phyloP scores from a whole-genome alignment of 2,888 invertebrate species.

The Rhodophaea formosa region DNA sequence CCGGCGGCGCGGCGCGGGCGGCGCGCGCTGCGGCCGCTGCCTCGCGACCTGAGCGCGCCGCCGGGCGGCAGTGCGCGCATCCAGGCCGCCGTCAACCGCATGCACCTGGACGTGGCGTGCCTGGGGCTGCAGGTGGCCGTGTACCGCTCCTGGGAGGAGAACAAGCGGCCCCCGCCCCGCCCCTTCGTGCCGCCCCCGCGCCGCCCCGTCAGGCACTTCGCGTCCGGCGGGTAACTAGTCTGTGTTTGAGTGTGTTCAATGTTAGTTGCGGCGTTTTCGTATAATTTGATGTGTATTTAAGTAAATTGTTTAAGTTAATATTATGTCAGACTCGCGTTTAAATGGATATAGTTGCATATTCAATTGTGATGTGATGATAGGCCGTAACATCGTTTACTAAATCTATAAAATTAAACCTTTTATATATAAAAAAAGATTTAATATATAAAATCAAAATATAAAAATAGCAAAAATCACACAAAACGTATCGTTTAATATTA shows the following conservation, averaged over 20 bases:
- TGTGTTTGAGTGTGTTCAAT: background rate
- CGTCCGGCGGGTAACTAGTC: background rate
- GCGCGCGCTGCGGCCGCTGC: conserved; percentile 1
- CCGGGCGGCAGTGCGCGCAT: background rate
- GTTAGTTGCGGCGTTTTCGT: background rate
- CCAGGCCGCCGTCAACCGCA: background rate
- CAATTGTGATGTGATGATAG: too few relatives aligned
- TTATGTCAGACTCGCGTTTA: too few relatives aligned
- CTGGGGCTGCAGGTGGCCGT: background rate
- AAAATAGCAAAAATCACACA: too few relatives aligned
- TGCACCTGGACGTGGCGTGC: conserved; percentile 6
- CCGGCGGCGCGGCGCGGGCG: conserved; percentile 16
- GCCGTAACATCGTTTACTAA: too few relatives aligned
- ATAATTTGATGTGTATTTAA: too few relatives aligned
- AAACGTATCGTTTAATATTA: too few relatives aligned
- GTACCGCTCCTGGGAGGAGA: background rate
- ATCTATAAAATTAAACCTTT: too few relatives aligned
- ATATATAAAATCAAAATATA: too few relatives aligned
- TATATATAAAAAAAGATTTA: too few relatives aligned
- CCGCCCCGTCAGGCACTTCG: background rate
- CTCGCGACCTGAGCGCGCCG: background rate
- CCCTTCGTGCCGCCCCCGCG: background rate
- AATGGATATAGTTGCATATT: too few relatives aligned
- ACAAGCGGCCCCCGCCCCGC: background rate
- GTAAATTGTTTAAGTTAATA: too few relatives aligned